Evolutionary conservation across 2,888 invertebrate genomes (phyloP).

Genomic region (Allolobophora icterica): DNA sequence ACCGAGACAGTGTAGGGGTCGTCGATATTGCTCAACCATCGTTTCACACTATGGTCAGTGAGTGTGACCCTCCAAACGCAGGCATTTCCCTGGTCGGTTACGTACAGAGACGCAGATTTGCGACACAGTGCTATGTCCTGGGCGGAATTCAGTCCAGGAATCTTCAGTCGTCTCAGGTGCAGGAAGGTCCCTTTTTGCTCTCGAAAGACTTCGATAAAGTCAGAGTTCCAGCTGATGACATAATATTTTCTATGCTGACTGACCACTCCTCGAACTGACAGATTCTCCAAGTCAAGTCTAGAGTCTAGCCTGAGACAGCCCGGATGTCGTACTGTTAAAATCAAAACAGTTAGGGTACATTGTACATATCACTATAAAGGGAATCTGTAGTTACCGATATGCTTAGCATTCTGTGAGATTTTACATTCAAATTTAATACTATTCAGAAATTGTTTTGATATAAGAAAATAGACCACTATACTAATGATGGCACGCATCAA

Average conservation of each 20-base stretch:
- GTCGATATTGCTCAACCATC: background rate
- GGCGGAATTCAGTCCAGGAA: background rate
- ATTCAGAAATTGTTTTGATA: too few relatives aligned
- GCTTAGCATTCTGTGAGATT: too few relatives aligned
- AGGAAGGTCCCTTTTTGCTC: background rate
- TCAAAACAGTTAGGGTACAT: background rate
- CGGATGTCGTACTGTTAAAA: background rate
- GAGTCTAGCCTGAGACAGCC: background rate
- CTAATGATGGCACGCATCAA: too few relatives aligned
- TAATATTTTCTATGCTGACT: background rate
- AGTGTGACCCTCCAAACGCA: background rate
- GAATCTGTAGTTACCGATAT: too few relatives aligned
- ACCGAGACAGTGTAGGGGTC: background rate
- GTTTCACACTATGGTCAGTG: background rate
- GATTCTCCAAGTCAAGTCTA: background rate
- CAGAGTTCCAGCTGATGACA: conserved; percentile 17
- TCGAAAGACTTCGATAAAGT: background rate
- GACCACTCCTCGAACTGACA: background rate
- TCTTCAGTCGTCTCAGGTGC: background rate
- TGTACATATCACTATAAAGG: too few relatives aligned
- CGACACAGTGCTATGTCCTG: background rate
- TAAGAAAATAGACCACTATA: too few relatives aligned
- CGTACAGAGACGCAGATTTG: background rate
- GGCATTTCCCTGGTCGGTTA: background rate
- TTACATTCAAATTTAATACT: too few relatives aligned